Conservation (phyloP, 2,888 invertebrate species). For the Hoplodrina blanda region DNA sequence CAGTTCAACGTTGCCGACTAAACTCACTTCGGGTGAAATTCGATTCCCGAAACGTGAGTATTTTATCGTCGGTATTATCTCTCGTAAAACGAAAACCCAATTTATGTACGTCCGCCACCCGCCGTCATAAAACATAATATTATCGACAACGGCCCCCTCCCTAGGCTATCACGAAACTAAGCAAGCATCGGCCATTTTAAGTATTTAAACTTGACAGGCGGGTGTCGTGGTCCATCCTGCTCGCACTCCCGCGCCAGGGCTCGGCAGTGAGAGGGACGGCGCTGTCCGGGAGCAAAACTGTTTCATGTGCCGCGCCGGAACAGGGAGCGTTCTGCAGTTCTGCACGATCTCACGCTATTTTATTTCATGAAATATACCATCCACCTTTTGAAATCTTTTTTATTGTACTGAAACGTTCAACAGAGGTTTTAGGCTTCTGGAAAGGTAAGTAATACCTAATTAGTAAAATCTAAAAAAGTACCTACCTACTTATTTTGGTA, state of each 20-base stretch:
- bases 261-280: constrained; percentile 69
- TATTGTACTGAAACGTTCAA: not conserved
- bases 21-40: constrained; percentile 72
- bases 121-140: constrained; percentile 88
- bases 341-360: constrained; percentile 76
- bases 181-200: constrained; percentile 88
- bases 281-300: constrained; percentile 75
- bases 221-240: constrained; percentile 66
- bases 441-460: not conserved
- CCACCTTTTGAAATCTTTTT: constrained; percentile 13
- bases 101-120: constrained; percentile 84
- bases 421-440: not conserved
- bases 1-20: constrained; percentile 67
- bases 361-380: constrained; percentile 62
- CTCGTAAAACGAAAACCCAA: constrained; percentile 88
- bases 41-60: constrained; percentile 82
- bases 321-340: constrained; percentile 74
- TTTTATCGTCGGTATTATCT: constrained; percentile 86
- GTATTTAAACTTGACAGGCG: constrained; percentile 85
- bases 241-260: not conserved
- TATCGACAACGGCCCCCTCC: constrained; percentile 88
- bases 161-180: constrained; percentile 90
- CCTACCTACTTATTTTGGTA: no score
- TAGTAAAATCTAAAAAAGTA: not conserved
- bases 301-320: constrained; percentile 82